Evolutionary conservation across 2,888 invertebrate species (phyloP).

Genomic region (Acronicta aceris): DNA sequence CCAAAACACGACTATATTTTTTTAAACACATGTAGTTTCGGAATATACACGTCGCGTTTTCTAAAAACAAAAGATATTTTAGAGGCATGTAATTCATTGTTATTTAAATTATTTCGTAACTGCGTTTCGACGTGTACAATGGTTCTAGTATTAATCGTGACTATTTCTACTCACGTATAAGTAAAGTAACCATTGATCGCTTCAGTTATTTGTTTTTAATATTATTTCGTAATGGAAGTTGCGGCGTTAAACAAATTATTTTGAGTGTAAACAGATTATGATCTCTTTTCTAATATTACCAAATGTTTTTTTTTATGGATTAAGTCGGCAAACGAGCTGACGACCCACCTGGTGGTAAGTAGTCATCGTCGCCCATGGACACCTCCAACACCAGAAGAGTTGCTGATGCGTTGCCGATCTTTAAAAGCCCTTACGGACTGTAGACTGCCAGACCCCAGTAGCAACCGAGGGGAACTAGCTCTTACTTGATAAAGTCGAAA

Average conservation of each 20-base stretch:
- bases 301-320: too few relatives aligned
- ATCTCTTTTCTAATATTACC: too few relatives aligned
- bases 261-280: neutral
- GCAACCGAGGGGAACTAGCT: too few relatives aligned
- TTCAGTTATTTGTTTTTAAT: slow-evolving; percentile 22
- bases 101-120: neutral
- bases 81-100: slow-evolving; percentile 46
- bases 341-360: too few relatives aligned
- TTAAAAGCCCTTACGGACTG: too few relatives aligned
- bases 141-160: neutral
- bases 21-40: slow-evolving; percentile 51
- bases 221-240: slow-evolving; percentile 21
- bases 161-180: neutral
- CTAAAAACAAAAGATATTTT: slow-evolving; percentile 47
- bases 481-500: too few relatives aligned
- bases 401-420: too few relatives aligned
- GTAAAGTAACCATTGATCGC: neutral
- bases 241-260: slow-evolving; percentile 22
- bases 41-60: slow-evolving; percentile 53
- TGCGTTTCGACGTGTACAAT: neutral
- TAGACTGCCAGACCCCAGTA: too few relatives aligned
- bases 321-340: too few relatives aligned
- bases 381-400: too few relatives aligned
- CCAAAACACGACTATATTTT: slow-evolving; percentile 28
- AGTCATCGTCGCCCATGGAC: too few relatives aligned